Base-by-base conservation (phyloP, 1,140 invertebrate species). In the Rhyzopertha dominica region DNA sequence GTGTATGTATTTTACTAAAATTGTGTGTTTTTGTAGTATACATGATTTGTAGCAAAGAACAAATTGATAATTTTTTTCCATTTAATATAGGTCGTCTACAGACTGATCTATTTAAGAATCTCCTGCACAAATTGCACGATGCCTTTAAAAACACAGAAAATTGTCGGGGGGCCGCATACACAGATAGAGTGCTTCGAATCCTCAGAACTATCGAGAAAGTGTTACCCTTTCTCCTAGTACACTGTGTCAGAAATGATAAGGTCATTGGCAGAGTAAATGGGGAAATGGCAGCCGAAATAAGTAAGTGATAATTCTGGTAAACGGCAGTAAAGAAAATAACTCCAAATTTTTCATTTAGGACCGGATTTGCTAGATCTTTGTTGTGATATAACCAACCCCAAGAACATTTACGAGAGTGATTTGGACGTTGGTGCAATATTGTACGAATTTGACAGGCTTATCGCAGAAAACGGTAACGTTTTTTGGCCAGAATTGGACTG, bases 401-500 rank as follows among this genome's bases (percentile, higher is more conserved):
- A 65, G 42, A 59, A 72, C 32, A 78, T 78, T 56, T 73, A 69
- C 30, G 63, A 73, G 16, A 60, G 66, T 13, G 61, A 70, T 7
- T 22, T 70, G n/a, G 64, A 71, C 38, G 49, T 74, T 32, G 74
- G 70, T 24, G 47, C 65, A 35, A 59, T 78, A 22, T 57, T 78
- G 19, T 71, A 74, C 41, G 70, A 72, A 10, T 79, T 79, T 62
- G 72, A 77, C 49, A 62, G 62, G 51, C 67, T 63, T 31, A 54
- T 67, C 1, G 71, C 59, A 65, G 65, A 70, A 39, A 67, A 68
- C 47, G 43, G 55, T 18, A 50, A 44, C 19, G 57, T 58, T 5
- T 59, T 59, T 9, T 80, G 76, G 75, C 58, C 66, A 2, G 70
- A 77, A 60, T 53, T 78, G 18, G 69, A 75, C 2, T 80, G 77